Evolutionary conservation across 2,113 vertebrate genomes (phyloP).

Genomic region (Halcyon senegalensis): DNA sequence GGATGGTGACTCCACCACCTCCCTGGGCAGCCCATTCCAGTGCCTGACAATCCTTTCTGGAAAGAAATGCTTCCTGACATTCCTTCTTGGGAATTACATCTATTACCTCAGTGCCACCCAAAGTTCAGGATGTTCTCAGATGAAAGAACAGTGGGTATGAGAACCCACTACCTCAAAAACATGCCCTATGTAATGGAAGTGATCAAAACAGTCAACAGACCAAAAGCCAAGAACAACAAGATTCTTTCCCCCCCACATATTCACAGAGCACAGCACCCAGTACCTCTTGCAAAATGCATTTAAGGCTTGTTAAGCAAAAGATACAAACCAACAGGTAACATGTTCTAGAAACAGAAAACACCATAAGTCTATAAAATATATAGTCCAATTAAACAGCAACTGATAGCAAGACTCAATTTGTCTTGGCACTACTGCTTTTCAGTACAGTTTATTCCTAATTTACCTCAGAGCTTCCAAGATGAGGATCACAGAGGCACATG

Average conservation of each 20-base stretch:
- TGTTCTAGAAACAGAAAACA: neutral
- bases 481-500: neutral
- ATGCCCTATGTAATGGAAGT: neutral
- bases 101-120: neutral
- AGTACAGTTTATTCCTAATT: neutral
- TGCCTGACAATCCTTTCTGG: too few species aligned
- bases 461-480: neutral
- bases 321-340: neutral
- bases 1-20: too few species aligned
- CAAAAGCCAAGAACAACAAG: neutral
- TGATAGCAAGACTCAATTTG: neutral
- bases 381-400: neutral
- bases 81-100: neutral
- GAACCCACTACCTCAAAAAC: neutral
- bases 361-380: neutral
- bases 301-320: neutral
- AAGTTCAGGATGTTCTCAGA: neutral
- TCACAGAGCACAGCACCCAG: neutral
- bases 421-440: neutral
- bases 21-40: too few species aligned
- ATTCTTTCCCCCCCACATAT: neutral
- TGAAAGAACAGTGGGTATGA: neutral
- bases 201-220: neutral
- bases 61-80: neutral
- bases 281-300: neutral